phyloP scores from a whole-genome alignment of 2,888 invertebrate species.

The Drosophila formosana region DNA sequence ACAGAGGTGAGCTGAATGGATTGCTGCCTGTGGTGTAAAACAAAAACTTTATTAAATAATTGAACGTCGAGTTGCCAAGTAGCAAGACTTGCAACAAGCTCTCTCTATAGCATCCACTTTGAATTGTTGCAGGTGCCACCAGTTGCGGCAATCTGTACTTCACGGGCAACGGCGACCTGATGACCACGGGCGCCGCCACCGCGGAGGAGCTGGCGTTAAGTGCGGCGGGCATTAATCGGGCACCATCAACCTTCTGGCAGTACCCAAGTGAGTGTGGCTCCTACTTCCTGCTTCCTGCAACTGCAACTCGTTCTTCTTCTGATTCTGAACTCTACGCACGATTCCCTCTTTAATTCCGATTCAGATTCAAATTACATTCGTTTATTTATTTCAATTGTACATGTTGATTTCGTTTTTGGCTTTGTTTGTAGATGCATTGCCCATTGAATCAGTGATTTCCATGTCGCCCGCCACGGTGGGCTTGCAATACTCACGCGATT shows the following conservation, averaged over 20 bases:
- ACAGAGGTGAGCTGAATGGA: constrained; percentile 25
- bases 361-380: constrained; percentile 15
- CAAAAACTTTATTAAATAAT: constrained; percentile 70
- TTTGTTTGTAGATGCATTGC: constrained; percentile 88
- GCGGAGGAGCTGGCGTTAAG: constrained; percentile 81
- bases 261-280: constrained; percentile 89
- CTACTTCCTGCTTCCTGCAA: no score
- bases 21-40: constrained; percentile 51
- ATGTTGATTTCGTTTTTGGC: constrained; percentile 38
- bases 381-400: constrained; percentile 40
- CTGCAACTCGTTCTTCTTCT: neutral
- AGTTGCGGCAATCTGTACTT: constrained; percentile 83
- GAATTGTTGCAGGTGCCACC: constrained; percentile 67
- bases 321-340: constrained; percentile 1
- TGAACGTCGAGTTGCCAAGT: constrained; percentile 49
- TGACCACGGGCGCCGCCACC: constrained; percentile 76
- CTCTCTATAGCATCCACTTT: neutral
- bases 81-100: constrained; percentile 21
- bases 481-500: constrained; percentile 94
- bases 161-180: constrained; percentile 83
- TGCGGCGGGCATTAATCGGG: constrained; percentile 77
- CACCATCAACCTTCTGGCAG: constrained; percentile 89
- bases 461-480: constrained; percentile 91
- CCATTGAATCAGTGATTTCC: constrained; percentile 91
- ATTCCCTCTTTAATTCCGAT: constrained; percentile 2